Evolutionary conservation across 2,797 vertebrate genomes (phyloP), one percentile per base, ranked within the genome.

Genomic region (Rhabdomys pumilio): DNA sequence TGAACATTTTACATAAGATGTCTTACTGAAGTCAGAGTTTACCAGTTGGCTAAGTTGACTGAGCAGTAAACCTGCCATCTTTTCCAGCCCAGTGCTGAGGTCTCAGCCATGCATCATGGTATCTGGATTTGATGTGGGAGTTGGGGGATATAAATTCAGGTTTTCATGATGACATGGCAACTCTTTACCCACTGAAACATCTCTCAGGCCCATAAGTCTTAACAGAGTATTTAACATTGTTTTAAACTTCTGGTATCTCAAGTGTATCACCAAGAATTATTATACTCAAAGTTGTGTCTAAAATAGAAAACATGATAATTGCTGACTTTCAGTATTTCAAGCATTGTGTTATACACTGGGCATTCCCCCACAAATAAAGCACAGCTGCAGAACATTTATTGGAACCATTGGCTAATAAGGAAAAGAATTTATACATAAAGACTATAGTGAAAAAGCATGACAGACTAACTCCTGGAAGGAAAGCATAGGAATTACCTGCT

Each of bases 301-400:
- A 95, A 94, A 77, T 34, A 81, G 67, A 89, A 96, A 97, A 79
- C 41, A 22, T 34, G 17, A 89, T 22, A 94, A 90, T 77, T 67
- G 15, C n/a, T 77, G 20, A 91, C 47, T 41, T 89, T 53, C 15
- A 93, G 41, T 81, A 89, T 57, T 73, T 67, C 20, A 57, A 79
- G n/a, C 69, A 92, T 3, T 29, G 26, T 47, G 55, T 24, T 91
- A 91, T 41, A 50, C 77, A 81, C 5, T 73, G 6, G 41, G 9
- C 53, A 94, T 92, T 93, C 50, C 69, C 67, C 55, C 26, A 83
- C 19, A 6, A 96, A 81, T 57, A 76, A 85, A 53, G 15, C 41
- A 41, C 31, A 65, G 50, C 1, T 38, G 63, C n/a, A 44, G 41
- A 83, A 17, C 6, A 44, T 41, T 59, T 76, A 31, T 47, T 79